Evolutionary conservation across 1,140 invertebrate genomes (phyloP), one percentile per base, ranked within the genome.

Genomic region (Manduca sexta): DNA sequence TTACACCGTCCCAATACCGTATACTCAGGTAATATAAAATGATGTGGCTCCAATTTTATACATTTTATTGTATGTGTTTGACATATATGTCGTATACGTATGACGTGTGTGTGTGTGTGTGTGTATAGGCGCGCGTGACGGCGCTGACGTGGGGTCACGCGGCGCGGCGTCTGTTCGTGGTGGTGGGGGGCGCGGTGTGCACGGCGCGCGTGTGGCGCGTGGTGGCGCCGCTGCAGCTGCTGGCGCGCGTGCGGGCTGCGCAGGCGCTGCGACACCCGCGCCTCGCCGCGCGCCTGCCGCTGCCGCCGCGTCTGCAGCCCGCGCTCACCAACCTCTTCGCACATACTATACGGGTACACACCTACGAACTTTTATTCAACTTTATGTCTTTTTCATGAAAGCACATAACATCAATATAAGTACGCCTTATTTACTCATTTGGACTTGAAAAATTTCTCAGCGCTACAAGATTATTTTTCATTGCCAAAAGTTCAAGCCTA

Each of bases 111-210:
- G 13, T 14, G 13, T 5, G 8, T 47, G n/a, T 18, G 12, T 38
- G 33, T 45, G 5, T 1, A 12, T 64, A 96, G 93, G 90, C 92
- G 60, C 91, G 93, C 3, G 93, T 98, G 30, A 95, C 95, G 29
- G 95, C 97, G 3, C 86, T 99, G 60, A 99, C 97, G 1, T 99
- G 97, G 97, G 98, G 97, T 21, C 97, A 99, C 87, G 97, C 98
- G 80, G 98, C 98, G 69, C 93, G 96, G 57, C 88, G 97, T 2
- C 81, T 99, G 21, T 98, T 99, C 77, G 90, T 99, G 18, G 96
- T 97, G 10, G 97, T 96, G 10, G 97, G 97, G 10, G 89, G 91
- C 5, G 91, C 93, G 65, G 91, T 95, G 60, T 96, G 98, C 76
- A 95, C 97, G 39, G 97, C 96, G 17, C 96, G 97, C 91, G 93